Evolutionary conservation across 1,140 invertebrate species (phyloP), one percentile per base, ranked within the genome.

Genomic region (Globodera rostochiensis): DNA sequence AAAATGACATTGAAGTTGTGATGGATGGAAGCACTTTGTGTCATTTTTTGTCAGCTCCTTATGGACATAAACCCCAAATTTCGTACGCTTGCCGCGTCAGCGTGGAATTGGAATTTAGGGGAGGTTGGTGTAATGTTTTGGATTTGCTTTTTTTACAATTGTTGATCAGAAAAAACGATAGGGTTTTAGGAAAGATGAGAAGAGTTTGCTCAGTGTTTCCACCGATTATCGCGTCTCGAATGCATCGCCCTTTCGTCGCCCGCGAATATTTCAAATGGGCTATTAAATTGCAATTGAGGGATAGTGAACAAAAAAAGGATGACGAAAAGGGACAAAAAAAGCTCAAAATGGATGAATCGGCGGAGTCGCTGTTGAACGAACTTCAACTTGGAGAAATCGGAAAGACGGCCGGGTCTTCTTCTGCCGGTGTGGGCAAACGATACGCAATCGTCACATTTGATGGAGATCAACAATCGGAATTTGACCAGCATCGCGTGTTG

Each of bases 11-110:
- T 45, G 36, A 76, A 46, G n/a, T 76, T 76, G 15, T 66, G 19
- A 76, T 76, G 74, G 74, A 76, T 76, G 50, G 57, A 11, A 76
- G 74, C n/a, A 76, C 74, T 60, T 66, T 76, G 8, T 19, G 74
- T 45, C 74, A 76, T 60, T 21, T 76, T n/a, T 25, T 76, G 66
- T 76, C 74, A 3, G 74, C 74, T 19, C 74, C 74, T 25, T 76
- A 66, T 57, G 36, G 57, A 8, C 74, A 76, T 45, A 25, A 46
- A 6, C 36, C 49, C 6, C 74, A 76, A 76, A 53, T 19, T 21
- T 64, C 57, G 19, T 76, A 76, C 11, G 74, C 74, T 7, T 76
- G 74, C 19, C 57, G 57, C 57, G 57, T 64, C 6, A 15, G 11
- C 57, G 19, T 64, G 11, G 13, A 64, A 64, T 64, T 64, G 57